Evolutionary conservation across 2,113 vertebrate species (phyloP).

Genomic region (Centropristis striata): DNA sequence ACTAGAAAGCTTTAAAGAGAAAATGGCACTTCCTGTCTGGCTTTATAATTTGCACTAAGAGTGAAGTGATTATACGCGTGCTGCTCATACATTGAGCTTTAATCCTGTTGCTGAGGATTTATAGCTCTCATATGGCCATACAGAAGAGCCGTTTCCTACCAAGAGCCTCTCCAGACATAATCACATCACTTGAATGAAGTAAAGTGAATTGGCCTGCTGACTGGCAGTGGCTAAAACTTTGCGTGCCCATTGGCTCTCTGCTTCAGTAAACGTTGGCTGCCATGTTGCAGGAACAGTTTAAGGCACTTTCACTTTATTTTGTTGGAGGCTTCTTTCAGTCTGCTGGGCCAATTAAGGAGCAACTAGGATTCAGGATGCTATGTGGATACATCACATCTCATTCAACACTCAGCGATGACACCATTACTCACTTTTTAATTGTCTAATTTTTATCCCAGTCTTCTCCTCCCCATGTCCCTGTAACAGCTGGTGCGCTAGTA

Average conservation of each 20-base stretch:
- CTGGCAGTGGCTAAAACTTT: conserved; percentile 54
- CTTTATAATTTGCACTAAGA: conserved; percentile 45
- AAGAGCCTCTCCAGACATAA: conserved; percentile 72
- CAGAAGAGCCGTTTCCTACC: conserved; percentile 51
- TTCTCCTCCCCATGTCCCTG: background rate
- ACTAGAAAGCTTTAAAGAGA: conserved; percentile 33
- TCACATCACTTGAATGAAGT: conserved; percentile 63
- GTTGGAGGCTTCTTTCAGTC: conserved; percentile 20
- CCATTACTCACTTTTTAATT: conserved; percentile 8
- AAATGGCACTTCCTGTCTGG: conserved; percentile 25
- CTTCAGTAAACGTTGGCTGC: conserved; percentile 47
- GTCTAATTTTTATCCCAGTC: conserved; percentile 31
- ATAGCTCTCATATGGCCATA: conserved; percentile 58
- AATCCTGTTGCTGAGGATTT: conserved; percentile 71
- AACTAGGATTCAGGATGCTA: conserved; percentile 29
- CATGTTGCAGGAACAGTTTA: conserved; percentile 41
- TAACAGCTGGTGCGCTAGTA: conserved; percentile 45
- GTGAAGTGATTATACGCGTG: conserved; percentile 60
- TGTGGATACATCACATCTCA: conserved; percentile 22
- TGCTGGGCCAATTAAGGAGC: conserved; percentile 31
- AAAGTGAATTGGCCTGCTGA: conserved; percentile 64
- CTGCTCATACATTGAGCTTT: conserved; percentile 65
- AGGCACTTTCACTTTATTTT: conserved; percentile 47
- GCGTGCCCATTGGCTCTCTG: conserved; percentile 51
- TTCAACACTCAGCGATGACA: conserved; percentile 15